Evolutionary conservation across 1,140 invertebrate genomes (phyloP), one percentile per base, ranked within the genome.

Genomic region (Kradibia gibbosae): DNA sequence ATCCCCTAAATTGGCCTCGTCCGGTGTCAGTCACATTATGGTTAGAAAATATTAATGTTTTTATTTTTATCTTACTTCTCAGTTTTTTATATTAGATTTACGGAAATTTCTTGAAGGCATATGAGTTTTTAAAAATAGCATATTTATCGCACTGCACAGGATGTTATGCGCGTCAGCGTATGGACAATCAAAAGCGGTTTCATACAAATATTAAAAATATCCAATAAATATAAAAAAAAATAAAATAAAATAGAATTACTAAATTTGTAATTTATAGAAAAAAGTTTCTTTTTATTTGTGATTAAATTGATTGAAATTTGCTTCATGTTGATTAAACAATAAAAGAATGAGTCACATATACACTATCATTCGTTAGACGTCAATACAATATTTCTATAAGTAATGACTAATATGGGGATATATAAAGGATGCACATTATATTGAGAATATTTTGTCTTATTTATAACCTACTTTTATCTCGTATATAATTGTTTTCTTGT

Each of bases 31-130:
- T 34, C 20, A 17, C 10, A 71, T 42, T 53, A 5, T 65, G 76
- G 76, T 78, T 53, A 78, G 76, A 55, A 28, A 55, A 36, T 17
- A n/a, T n/a, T 31, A 15, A 34, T 78, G n/a, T 53, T 45, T 62
- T 76, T 62, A 8, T 28, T 62, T 48, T 10, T 17, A 76, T 3
- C 42, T 60, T 1, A 10, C 25, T 13, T 57, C 57, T 75, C 25
- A 42, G 39, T 62, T n/a, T n/a, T n/a, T n/a, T n/a, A n/a, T n/a
- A n/a, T n/a, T n/a, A n/a, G n/a, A n/a, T n/a, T n/a, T n/a, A n/a
- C n/a, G n/a, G n/a, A n/a, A n/a, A n/a, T n/a, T n/a, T n/a, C n/a
- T n/a, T n/a, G n/a, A n/a, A n/a, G n/a, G n/a, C n/a, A n/a, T n/a
- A n/a, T n/a, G n/a, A n/a, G n/a, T n/a, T n/a, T n/a, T n/a, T n/a